Evolutionary conservation across 2,113 vertebrate species (phyloP).

Genomic region (Ascaphus truei): DNA sequence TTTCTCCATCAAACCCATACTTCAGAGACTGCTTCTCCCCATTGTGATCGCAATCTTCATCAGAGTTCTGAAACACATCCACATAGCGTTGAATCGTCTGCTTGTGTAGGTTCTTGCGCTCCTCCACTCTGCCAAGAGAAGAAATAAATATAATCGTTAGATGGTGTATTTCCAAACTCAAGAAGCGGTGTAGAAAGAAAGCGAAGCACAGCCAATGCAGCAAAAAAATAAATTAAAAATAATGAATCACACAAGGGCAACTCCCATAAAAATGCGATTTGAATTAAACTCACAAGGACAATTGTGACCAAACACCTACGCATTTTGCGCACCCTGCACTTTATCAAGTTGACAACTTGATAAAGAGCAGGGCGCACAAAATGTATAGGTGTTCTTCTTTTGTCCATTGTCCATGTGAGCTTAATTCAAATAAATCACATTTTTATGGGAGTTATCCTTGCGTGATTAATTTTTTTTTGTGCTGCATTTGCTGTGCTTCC

Average conservation of each 20-base stretch:
- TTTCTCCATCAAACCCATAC: conserved; percentile 8
- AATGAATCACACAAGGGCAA: not conserved
- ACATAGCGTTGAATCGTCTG: conserved; percentile 73
- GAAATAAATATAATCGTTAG: conserved; percentile 12
- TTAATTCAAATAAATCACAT: not conserved
- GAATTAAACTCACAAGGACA: not conserved
- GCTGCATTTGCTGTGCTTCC: not conserved
- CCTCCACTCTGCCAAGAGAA: conserved; percentile 73
- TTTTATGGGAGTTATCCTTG: not conserved
- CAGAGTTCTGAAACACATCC: conserved; percentile 66
- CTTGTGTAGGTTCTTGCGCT: conserved; percentile 67
- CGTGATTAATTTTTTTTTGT: not conserved
- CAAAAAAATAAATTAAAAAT: not conserved
- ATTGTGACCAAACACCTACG: not conserved
- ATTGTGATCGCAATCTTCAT: conserved; percentile 50
- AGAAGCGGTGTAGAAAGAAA: not conserved
- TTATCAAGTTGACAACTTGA: too few species aligned
- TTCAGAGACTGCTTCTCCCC: conserved; percentile 40
- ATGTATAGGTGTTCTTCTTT: not conserved
- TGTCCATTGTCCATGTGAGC: not conserved
- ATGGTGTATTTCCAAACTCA: too few species aligned
- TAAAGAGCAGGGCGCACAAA: too few species aligned
- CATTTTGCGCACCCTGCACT: too few species aligned
- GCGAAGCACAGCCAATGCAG: too few species aligned
- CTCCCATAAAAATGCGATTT: not conserved